Evolutionary conservation across 1,140 invertebrate genomes (phyloP), one percentile per base, ranked within the genome.

Genomic region (Battus philenor): DNA sequence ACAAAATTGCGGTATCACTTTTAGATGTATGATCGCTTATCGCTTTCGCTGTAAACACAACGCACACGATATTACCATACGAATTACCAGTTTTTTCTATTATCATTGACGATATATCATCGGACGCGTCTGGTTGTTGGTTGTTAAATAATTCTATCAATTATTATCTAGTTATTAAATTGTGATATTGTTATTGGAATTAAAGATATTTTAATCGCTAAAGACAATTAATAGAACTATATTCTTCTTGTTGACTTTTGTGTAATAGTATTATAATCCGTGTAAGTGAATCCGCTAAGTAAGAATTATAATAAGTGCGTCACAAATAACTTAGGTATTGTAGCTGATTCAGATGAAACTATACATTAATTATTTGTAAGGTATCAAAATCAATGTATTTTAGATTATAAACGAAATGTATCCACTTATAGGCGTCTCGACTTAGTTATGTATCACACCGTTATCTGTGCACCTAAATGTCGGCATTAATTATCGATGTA

Each of bases 161-260:
- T 68, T 64, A 77, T 74, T 70, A 68, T 79, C 64, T 79, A 76
- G 71, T 69, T 78, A 79, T 77, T 64, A 67, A 75, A 83, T n/a
- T 83, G 79, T 83, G 79, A 83, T 83, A 83, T 83, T 83, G 76
- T 83, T 83, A 83, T 77, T 74, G 68, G 58, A 73, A 54, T 78
- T 62, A 75, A 75, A 79, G 68, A 80, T 79, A 77, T 80, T 75
- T 79, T 72, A 80, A 78, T 73, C 62, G 74, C 71, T 82, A 78
- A 68, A 48, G 53, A 51, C 54, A 59, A 63, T 64, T 59, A 64
- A 59, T 59, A 59, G 68, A 63, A 70, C 63, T 73, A 75, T 73
- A 80, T 68, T 71, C 67, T 70, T 52, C 79, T 72, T 83, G 79
- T 83, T 83, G 76, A 83, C 74, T 75, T 72, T 64, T 79, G 69